A percentile compares a stretch with the other conserved stretches of the same genome.
phyloP scores from a whole-genome alignment of 37 sponge, comb jelly and placozoan genomes.

The Spongia lamella region DNA sequence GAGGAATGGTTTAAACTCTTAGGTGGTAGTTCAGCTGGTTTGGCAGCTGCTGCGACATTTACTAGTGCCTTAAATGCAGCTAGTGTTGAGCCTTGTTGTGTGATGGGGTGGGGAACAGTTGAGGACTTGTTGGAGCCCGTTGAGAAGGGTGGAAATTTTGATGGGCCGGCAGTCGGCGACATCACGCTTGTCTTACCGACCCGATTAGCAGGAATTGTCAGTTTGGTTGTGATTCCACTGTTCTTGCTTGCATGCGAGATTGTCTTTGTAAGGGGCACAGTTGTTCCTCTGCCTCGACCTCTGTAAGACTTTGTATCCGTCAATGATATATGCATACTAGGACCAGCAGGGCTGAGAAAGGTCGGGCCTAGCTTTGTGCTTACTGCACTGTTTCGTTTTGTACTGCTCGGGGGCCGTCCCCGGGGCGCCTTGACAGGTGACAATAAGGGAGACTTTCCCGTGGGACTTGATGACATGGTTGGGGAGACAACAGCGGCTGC shows the following conservation, averaged over 20 bases:
- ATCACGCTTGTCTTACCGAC: neutral
- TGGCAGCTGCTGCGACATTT: slow-evolving; percentile 69
- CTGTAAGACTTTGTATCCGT: slow-evolving; percentile 42
- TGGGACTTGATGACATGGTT: slow-evolving; percentile 31
- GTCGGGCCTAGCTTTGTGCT: slow-evolving; percentile 54
- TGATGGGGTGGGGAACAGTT: no score
- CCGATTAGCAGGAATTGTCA: no score
- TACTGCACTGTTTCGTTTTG: slow-evolving; percentile 35
- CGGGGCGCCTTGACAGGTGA: slow-evolving; percentile 74
- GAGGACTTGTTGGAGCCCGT: no score
- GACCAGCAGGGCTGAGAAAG: slow-evolving; percentile 72
- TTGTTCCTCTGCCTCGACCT: no score
- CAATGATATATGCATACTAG: slow-evolving; percentile 52
- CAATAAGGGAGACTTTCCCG: slow-evolving; percentile 18
- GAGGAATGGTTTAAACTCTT: neutral
- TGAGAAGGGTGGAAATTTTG: neutral
- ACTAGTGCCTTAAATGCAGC: slow-evolving; percentile 67
- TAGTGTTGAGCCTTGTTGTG: neutral
- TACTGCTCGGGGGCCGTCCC: slow-evolving; percentile 77
- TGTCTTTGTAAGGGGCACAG: no score
- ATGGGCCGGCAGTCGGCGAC: neutral
- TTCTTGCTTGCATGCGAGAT: no score
- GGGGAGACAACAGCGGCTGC: slow-evolving; percentile 88
- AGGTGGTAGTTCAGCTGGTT: slow-evolving; percentile 56
- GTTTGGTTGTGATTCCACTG: no score